Evolutionary conservation across 2,888 invertebrate genomes (phyloP).

Genomic region (Colletes collaris): DNA sequence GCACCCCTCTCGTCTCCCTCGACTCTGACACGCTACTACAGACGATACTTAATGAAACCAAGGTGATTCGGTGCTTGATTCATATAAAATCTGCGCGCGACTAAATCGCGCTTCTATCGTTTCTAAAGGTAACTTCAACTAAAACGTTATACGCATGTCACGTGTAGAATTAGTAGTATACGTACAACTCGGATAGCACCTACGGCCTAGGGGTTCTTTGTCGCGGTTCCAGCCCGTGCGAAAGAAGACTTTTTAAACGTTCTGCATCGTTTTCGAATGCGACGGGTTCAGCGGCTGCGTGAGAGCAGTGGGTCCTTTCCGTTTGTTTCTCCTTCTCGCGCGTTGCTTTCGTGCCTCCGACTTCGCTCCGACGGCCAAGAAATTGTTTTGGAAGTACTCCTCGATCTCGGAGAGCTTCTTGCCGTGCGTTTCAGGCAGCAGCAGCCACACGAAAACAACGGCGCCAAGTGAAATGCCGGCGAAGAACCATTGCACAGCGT

Average conservation of each 20-base stretch:
- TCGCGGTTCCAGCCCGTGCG: background rate
- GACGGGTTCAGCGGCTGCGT: conserved; percentile 75
- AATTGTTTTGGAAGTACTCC: conserved; percentile 83
- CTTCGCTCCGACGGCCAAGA: conserved; percentile 75
- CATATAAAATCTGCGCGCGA: background rate
- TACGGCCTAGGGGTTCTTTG: background rate
- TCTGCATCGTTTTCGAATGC: conserved; percentile 61
- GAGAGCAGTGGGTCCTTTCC: conserved; percentile 47
- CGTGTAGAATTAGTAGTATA: conserved; percentile 27
- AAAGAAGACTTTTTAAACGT: conserved; percentile 60
- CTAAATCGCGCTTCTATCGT: background rate
- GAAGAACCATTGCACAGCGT: conserved; percentile 85
- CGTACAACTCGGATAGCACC: conserved; percentile 9
- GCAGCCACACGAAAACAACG: conserved; percentile 82
- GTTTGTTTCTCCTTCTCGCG: conserved; percentile 64
- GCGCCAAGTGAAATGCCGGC: conserved; percentile 83
- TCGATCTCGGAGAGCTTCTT: conserved; percentile 83
- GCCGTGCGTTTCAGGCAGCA: conserved; percentile 84
- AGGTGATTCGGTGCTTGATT: conserved; percentile 3
- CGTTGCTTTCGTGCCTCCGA: conserved; percentile 71
- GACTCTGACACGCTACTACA: conserved; percentile 1
- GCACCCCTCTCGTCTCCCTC: background rate
- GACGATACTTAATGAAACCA: background rate
- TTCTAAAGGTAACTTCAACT: conserved; percentile 8
- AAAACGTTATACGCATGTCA: conserved; percentile 14